Base-by-base conservation (phyloP, 2,888 invertebrate species). In the Folsomia candida region DNA sequence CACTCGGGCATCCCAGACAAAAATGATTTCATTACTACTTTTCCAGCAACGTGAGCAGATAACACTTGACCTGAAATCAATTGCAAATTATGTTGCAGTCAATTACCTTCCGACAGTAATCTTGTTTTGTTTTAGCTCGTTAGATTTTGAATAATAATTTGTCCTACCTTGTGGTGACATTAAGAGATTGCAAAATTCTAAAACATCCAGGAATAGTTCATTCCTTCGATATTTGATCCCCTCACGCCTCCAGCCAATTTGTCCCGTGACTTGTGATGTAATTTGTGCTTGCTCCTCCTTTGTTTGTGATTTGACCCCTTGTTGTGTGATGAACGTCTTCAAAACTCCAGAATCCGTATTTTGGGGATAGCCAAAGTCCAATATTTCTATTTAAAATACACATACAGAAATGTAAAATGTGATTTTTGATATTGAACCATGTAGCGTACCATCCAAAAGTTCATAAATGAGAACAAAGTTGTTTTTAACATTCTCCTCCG, bases 391-490 rank as follows among this genome's bases (percentile, higher is more conserved):
- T 25, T n/a, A 51, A 37, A 54, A 4, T 1, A 20, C 57, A 28
- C 11, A 29, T 37, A 18, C 20, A 27, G 3, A 61, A 65, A 65
- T 25, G 9, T 20, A 29, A 63, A 37, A 51, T 26, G 54, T 51
- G 20, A 25, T 6, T 28, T 2, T 47, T 18, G 22, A 66, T 62
- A 62, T 62, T 25, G 22, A 25, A 22, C 4, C 22, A 14, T 6
- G 22, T n/a, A 14, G 20, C 22, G 85, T 84, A 94, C 94, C 96
- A 86, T 99, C 99, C 69, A 99, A 88, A 79, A 99, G 86, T 85
- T 99, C 99, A 83, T 99, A 99, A 81, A 99, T 99, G 26, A 99
- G 88, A 22, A 99, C 99, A 86, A 99, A 99, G 85, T 99, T 99
- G 83, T 99, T 99, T 86, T 99, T 99, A 82, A 99, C 98, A 83